A percentile compares a stretch with the other conserved stretches of the same genome.
Conservation (phyloP, 2,797 vertebrate species). For the Intellagama lesueurii region DNA sequence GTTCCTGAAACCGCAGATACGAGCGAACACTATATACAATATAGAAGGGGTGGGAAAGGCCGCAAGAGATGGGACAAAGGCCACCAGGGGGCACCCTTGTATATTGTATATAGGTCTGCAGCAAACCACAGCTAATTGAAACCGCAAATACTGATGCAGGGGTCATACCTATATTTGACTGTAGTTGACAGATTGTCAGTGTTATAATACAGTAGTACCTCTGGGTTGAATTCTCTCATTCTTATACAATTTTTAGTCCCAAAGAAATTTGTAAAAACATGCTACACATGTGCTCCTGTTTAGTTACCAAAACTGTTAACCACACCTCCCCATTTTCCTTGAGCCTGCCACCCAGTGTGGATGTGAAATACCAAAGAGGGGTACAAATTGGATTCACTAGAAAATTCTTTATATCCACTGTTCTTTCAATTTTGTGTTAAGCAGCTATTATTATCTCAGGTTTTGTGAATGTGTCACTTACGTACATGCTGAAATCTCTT, state of each 20-base stretch:
- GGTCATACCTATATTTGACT: too few relatives aligned
- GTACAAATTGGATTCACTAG: background rate
- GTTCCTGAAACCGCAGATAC: background rate
- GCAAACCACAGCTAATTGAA: too few relatives aligned
- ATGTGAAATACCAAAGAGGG: background rate
- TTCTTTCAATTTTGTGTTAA: background rate
- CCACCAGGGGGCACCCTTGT: too few relatives aligned
- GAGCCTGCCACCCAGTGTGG: background rate
- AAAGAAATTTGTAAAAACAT: background rate
- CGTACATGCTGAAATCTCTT: background rate
- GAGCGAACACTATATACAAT: too few relatives aligned
- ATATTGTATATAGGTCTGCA: too few relatives aligned
- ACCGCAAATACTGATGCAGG: too few relatives aligned
- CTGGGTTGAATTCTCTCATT: constrained; percentile 9
- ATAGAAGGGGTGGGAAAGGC: too few relatives aligned
- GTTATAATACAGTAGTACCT: constrained; percentile 3
- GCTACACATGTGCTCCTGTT: background rate
- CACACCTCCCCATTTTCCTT: background rate
- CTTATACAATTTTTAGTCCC: constrained; percentile 12
- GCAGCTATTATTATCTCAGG: too few relatives aligned
- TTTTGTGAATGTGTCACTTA: background rate
- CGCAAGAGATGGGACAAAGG: too few relatives aligned
- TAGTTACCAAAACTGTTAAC: background rate
- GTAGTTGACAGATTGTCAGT: too few relatives aligned
- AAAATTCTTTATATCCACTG: background rate